Conservation (phyloP, 35 echinoderm and acorn worm species). For the Anneissia japonica region DNA sequence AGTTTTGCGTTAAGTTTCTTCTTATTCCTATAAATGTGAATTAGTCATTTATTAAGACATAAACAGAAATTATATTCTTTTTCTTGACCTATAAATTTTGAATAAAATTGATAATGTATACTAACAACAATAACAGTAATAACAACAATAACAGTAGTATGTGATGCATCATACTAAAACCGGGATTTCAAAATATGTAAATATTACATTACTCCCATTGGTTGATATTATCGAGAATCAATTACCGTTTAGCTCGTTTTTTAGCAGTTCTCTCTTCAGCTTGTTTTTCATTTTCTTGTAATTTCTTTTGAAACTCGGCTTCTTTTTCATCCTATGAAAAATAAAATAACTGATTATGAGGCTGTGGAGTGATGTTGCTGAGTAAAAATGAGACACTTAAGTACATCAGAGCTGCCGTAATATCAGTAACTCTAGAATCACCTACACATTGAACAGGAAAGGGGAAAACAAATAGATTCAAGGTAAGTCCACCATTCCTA, state of each 20-base stretch:
- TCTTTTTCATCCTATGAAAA: slow-evolving; percentile 47
- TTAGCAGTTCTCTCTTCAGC: slow-evolving; percentile 72
- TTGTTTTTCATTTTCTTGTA: slow-evolving; percentile 63
- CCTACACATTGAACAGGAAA: too few relatives aligned
- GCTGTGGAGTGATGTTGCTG: not conserved
- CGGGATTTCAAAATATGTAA: too few relatives aligned
- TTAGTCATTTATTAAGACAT: not conserved
- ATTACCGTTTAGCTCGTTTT: slow-evolving; percentile 76
- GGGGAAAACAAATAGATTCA: too few relatives aligned
- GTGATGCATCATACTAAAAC: too few relatives aligned
- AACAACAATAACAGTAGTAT: too few relatives aligned
- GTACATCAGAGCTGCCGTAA: too few relatives aligned
- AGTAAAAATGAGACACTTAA: too few relatives aligned
- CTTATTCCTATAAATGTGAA: slow-evolving; percentile 33
- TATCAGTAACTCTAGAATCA: too few relatives aligned
- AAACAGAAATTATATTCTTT: not conserved
- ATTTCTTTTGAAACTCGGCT: slow-evolving; percentile 40
- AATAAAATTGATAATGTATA: too few relatives aligned
- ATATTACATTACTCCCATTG: not conserved
- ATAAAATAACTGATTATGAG: not conserved
- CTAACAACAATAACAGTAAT: too few relatives aligned
- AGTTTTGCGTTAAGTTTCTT: slow-evolving; percentile 50
- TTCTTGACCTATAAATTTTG: too few relatives aligned
- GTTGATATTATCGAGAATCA: not conserved
- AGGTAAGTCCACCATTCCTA: too few relatives aligned